These are phyloP conservation scores for Agriopis aurantiaria DNA, from an alignment of 2,888 invertebrate species.

Conservation along the genomic window DNA sequence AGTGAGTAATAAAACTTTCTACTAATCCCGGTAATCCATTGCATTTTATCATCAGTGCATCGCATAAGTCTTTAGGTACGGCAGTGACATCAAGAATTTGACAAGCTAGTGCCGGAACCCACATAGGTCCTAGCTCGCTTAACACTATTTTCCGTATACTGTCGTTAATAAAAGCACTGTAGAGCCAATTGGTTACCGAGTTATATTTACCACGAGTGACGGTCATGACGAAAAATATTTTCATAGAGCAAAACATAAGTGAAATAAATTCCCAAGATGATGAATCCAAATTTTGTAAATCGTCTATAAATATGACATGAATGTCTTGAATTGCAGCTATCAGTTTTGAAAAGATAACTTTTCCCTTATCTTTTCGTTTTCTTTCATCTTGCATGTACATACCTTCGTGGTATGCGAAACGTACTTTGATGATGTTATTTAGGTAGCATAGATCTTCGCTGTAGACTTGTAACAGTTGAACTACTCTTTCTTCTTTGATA, in stretches of 20 bases:
- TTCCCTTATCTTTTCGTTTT: slow-evolving; percentile 70
- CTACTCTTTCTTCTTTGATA: slow-evolving; percentile 75
- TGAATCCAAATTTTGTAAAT: slow-evolving; percentile 81
- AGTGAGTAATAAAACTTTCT: slow-evolving; percentile 81
- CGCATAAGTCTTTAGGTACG: slow-evolving; percentile 82
- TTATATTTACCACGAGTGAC: slow-evolving; percentile 75
- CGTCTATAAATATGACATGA: slow-evolving; percentile 78
- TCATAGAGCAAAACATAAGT: slow-evolving; percentile 64
- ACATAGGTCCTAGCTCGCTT: slow-evolving; percentile 67
- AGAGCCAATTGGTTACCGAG: slow-evolving; percentile 73
- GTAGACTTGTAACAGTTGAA: slow-evolving; percentile 63
- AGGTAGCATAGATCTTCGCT: slow-evolving; percentile 83
- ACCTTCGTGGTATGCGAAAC: slow-evolving; percentile 80
- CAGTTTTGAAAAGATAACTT: slow-evolving; percentile 70
- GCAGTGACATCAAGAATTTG: slow-evolving; percentile 87
- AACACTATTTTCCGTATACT: slow-evolving; percentile 77
- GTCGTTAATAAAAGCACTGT: slow-evolving; percentile 71
- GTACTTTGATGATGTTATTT: slow-evolving; percentile 82
- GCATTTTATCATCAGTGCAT: slow-evolving; percentile 76
- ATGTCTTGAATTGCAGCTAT: slow-evolving; percentile 63
- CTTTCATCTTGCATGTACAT: slow-evolving; percentile 68
- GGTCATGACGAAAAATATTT: slow-evolving; percentile 70
- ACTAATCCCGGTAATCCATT: slow-evolving; percentile 83
- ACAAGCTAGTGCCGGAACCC: slow-evolving; percentile 85
- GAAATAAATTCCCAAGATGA: slow-evolving; percentile 77